Evolutionary conservation across 1,140 invertebrate species (phyloP).

Genomic region (Hyles euphorbiae): DNA sequence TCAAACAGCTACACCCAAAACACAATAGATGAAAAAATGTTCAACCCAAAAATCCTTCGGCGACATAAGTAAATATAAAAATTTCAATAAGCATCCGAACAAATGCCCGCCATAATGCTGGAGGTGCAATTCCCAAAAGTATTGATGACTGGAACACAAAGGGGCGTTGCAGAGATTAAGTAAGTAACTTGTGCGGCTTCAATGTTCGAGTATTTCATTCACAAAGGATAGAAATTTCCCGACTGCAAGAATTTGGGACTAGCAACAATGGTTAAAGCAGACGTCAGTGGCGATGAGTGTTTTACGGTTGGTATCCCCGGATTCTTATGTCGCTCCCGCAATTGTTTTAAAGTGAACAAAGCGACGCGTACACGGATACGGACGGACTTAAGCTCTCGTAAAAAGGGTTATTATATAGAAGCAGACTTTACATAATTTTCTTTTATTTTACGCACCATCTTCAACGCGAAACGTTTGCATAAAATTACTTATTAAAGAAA

Average conservation of each 20-base stretch:
- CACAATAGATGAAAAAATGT: no score
- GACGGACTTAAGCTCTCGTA: no score
- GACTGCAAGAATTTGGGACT: conserved; percentile 51
- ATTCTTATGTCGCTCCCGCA: conserved; percentile 37
- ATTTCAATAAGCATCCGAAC: conserved; percentile 14
- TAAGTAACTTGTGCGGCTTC: conserved; percentile 51
- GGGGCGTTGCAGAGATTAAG: conserved; percentile 49
- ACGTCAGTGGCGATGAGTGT: conserved; percentile 47
- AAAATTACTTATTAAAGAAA: no score
- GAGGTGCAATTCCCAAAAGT: conserved; percentile 44
- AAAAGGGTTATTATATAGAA: no score
- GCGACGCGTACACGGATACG: conserved; percentile 24
- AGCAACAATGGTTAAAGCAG: conserved; percentile 39
- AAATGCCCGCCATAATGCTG: conserved; percentile 14
- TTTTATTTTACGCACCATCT: conserved; percentile 12
- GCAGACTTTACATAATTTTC: no score
- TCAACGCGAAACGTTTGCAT: no score
- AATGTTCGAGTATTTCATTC: conserved; percentile 27
- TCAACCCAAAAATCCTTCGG: no score
- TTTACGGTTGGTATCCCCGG: conserved; percentile 48
- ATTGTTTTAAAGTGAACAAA: conserved; percentile 53
- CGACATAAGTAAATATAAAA: conserved; percentile 1
- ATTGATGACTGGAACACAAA: conserved; percentile 48
- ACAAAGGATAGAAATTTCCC: conserved; percentile 52
- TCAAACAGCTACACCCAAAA: no score